Percentiles rank a stretch among this genome's conserved stretches.
phyloP scores from a whole-genome alignment of 2,888 invertebrate species.

The Notodonta ziczac region DNA sequence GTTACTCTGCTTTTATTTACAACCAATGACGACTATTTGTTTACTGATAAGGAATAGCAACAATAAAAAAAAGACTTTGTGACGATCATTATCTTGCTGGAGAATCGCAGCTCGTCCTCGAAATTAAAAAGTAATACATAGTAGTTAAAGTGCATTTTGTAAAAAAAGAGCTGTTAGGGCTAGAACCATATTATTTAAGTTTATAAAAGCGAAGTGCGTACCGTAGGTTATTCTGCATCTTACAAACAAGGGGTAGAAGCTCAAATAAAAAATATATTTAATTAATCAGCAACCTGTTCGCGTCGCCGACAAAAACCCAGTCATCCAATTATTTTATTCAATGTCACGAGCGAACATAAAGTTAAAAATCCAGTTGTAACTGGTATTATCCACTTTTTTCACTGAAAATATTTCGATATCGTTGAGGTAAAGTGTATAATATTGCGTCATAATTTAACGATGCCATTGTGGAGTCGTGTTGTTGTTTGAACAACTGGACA shows the following conservation, averaged over 20 bases:
- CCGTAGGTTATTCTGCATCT: too few species aligned
- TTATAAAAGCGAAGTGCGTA: too few species aligned
- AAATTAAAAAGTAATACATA: too few species aligned
- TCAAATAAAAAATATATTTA: too few species aligned
- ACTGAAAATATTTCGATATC: conserved; percentile 14
- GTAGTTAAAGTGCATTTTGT: too few species aligned
- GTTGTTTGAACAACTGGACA: conserved; percentile 48
- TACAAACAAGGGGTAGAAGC: too few species aligned
- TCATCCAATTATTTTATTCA: conserved; percentile 5
- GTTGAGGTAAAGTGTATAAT: conserved; percentile 20
- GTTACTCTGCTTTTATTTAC: background rate
- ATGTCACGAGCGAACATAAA: conserved; percentile 1
- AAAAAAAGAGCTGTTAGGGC: too few species aligned
- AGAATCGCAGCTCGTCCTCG: too few species aligned
- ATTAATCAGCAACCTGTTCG: background rate
- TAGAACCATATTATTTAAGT: too few species aligned
- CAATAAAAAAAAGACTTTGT: background rate
- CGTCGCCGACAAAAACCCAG: background rate
- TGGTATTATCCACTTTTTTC: conserved; percentile 7
- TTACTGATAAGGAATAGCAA: background rate
- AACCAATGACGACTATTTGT: background rate
- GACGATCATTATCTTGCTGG: background rate
- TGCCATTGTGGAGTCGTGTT: conserved; percentile 40
- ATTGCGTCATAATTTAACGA: conserved; percentile 44
- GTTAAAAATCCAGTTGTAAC: conserved; percentile 6